phyloP scores from a whole-genome alignment of 23 tunicate species.

The Halocynthia aurantium region DNA sequence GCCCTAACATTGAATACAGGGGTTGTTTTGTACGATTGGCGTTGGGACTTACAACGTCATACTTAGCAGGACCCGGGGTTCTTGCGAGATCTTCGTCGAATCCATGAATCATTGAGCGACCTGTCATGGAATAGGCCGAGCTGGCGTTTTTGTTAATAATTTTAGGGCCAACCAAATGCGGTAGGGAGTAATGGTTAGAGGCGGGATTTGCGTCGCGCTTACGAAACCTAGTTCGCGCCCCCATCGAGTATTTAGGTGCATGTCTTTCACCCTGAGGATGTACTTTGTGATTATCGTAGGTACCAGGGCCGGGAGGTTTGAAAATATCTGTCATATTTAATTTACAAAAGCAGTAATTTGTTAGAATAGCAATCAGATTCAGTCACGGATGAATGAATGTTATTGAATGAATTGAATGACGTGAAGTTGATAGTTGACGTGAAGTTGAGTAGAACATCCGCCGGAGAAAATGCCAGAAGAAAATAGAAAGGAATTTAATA shows the following conservation, averaged over 20 bases:
- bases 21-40: constrained; percentile 61
- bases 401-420: too few species aligned
- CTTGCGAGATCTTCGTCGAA: constrained; percentile 83
- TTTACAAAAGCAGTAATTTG: neutral
- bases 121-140: constrained; percentile 82
- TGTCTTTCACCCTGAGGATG: constrained; percentile 93
- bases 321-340: constrained; percentile 28
- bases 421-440: too few species aligned
- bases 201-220: constrained; percentile 87
- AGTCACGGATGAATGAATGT: too few species aligned
- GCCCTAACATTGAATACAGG: constrained; percentile 80
- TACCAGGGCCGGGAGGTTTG: constrained; percentile 93
- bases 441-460: too few species aligned
- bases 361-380: neutral
- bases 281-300: constrained; percentile 73
- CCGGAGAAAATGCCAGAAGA: too few species aligned
- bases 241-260: constrained; percentile 88
- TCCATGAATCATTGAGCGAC: constrained; percentile 57
- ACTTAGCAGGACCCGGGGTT: constrained; percentile 91
- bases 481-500: too few species aligned
- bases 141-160: constrained; percentile 70
- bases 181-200: constrained; percentile 79
- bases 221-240: constrained; percentile 64
- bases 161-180: constrained; percentile 76
- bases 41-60: constrained; percentile 57